Conservation (phyloP, 2,888 invertebrate genomes). For the Amphimallon solstitiale region DNA sequence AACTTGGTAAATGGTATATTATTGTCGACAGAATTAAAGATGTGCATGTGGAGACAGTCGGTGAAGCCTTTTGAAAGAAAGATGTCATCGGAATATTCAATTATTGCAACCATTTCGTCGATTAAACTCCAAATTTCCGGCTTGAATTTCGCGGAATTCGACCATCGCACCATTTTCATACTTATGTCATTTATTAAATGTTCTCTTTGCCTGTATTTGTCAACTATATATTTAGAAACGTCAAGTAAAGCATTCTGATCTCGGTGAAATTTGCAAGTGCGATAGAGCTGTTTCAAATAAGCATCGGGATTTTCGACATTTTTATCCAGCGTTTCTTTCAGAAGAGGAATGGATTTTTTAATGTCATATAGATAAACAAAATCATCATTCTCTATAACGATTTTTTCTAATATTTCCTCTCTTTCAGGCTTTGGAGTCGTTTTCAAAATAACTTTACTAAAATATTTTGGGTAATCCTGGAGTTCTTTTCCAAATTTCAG, state of each 20-base stretch:
- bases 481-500: neutral
- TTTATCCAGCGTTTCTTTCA: constrained; percentile 3
- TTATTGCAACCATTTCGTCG: neutral
- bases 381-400: neutral
- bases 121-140: constrained; percentile 7
- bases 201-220: too few species aligned
- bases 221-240: too few species aligned
- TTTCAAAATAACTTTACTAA: neutral
- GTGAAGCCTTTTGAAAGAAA: neutral
- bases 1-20: neutral
- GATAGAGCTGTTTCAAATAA: too few species aligned
- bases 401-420: neutral
- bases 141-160: too few species aligned
- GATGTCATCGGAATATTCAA: constrained; percentile 1
- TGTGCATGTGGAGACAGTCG: neutral
- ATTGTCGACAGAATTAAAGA: neutral
- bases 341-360: constrained; percentile 3
- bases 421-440: neutral
- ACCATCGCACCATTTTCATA: too few species aligned
- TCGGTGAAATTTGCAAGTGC: too few species aligned
- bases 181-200: too few species aligned
- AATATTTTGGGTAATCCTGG: neutral
- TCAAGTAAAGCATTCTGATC: too few species aligned
- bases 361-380: constrained; percentile 2
- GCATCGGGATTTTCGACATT: too few species aligned